A percentile compares a stretch with the other conserved stretches of the same genome.
These are phyloP conservation scores for Caenorhabditis becei DNA, from an alignment of 2,888 invertebrate genomes.

Conservation along the genomic window DNA sequence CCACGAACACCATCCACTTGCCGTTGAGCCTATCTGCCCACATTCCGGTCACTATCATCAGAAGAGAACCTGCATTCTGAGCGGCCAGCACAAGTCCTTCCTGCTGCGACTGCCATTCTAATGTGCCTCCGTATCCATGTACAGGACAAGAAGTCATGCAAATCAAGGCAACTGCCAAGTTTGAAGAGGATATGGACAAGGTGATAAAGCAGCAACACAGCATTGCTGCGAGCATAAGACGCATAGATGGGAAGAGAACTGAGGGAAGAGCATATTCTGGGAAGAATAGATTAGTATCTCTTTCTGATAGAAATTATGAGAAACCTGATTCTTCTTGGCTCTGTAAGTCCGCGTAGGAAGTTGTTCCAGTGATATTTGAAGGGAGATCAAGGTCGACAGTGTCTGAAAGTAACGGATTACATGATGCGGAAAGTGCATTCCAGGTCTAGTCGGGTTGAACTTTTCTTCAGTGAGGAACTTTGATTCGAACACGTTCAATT, in stretches of 20 bases:
- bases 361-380: conserved; percentile 27
- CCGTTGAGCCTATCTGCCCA: conserved; percentile 80
- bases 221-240: conserved; percentile 77
- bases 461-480: not conserved
- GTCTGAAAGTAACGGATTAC: conserved; percentile 32
- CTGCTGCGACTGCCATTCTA: conserved; percentile 64
- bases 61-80: conserved; percentile 78
- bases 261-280: conserved; percentile 64
- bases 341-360: conserved; percentile 30
- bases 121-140: conserved; percentile 74
- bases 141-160: conserved; percentile 80
- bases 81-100: conserved; percentile 80
- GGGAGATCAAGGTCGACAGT: conserved; percentile 58
- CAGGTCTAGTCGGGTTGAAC: not conserved
- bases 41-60: conserved; percentile 78
- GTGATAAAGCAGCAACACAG: conserved; percentile 80
- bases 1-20: conserved; percentile 78
- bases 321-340: conserved; percentile 47
- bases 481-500: too few species aligned
- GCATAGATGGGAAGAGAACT: conserved; percentile 79
- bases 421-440: conserved; percentile 17
- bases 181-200: conserved; percentile 77
- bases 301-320: too few species aligned
- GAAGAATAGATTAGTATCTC: too few species aligned
- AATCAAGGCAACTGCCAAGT: conserved; percentile 79